Evolutionary conservation across 2,888 invertebrate genomes (phyloP).

Genomic region (Lottia gigantea): DNA sequence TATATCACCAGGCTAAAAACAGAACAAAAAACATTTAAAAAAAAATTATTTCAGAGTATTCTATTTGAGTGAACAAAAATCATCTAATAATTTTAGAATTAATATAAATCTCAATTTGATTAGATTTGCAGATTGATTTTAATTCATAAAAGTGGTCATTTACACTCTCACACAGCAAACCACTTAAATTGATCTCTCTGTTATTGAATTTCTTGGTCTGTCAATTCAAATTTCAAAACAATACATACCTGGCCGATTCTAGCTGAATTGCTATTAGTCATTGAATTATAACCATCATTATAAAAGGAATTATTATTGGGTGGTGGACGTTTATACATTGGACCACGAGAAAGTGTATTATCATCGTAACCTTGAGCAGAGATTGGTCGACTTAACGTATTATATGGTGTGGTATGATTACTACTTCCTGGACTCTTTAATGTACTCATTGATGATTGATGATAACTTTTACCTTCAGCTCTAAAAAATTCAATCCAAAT

Average conservation of each 20-base stretch:
- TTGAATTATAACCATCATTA: slow-evolving; percentile 6
- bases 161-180: too few species aligned
- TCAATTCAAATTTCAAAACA: not conserved
- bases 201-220: too few species aligned
- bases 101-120: too few species aligned
- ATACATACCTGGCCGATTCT: not conserved
- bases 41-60: too few species aligned
- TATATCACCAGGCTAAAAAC: slow-evolving; percentile 50
- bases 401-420: slow-evolving; percentile 51
- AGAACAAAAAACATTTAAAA: too few species aligned
- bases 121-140: too few species aligned
- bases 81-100: too few species aligned
- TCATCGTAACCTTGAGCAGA: slow-evolving; percentile 60
- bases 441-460: slow-evolving; percentile 17
- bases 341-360: slow-evolving; percentile 51
- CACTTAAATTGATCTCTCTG: too few species aligned
- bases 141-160: too few species aligned
- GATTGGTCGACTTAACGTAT: slow-evolving; percentile 55
- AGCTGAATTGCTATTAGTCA: slow-evolving; percentile 10
- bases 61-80: too few species aligned
- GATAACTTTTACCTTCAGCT: slow-evolving; percentile 23
- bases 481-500: slow-evolving; percentile 10
- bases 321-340: slow-evolving; percentile 25
- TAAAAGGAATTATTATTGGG: slow-evolving; percentile 1
- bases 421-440: slow-evolving; percentile 29